Evolutionary conservation across 2,113 vertebrate species (phyloP).

Genomic region (Bolborhynchus lineola): DNA sequence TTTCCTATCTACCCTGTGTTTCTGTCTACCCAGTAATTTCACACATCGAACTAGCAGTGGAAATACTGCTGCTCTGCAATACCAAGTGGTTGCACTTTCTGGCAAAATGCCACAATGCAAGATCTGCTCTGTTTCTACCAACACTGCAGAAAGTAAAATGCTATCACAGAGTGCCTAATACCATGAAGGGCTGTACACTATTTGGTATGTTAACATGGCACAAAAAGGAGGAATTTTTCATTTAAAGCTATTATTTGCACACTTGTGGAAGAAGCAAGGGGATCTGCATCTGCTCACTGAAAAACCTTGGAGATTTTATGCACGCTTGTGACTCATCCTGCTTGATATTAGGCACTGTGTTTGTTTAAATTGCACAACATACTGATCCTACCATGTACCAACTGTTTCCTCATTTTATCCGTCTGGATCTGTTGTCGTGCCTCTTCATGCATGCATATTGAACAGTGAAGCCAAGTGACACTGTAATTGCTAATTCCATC

Average conservation of each 20-base stretch:
- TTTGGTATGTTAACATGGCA: not conserved
- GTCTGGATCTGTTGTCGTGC: conserved; percentile 38
- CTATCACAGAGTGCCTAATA: not conserved
- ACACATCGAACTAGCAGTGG: not conserved
- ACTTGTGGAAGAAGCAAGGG: accelerated
- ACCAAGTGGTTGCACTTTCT: not conserved
- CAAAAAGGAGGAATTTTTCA: not conserved
- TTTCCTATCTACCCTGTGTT: not conserved
- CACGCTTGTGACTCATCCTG: not conserved
- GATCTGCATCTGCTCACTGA: not conserved
- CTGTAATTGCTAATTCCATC: not conserved
- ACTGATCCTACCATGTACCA: not conserved
- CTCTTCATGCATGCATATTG: not conserved
- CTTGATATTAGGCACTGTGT: not conserved
- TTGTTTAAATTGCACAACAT: conserved; percentile 48
- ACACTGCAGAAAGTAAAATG: not conserved
- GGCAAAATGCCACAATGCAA: not conserved
- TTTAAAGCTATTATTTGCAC: not conserved
- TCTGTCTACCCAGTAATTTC: not conserved
- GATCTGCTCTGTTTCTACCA: not conserved
- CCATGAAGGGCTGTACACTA: not conserved
- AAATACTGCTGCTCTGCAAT: not conserved
- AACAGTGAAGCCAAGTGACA: not conserved
- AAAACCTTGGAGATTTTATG: not conserved
- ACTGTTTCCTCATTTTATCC: conserved; percentile 17